Evolutionary conservation across 1,140 invertebrate genomes (phyloP), one percentile per base, ranked within the genome.

Genomic region (Mycetomoellerius zeteki): DNA sequence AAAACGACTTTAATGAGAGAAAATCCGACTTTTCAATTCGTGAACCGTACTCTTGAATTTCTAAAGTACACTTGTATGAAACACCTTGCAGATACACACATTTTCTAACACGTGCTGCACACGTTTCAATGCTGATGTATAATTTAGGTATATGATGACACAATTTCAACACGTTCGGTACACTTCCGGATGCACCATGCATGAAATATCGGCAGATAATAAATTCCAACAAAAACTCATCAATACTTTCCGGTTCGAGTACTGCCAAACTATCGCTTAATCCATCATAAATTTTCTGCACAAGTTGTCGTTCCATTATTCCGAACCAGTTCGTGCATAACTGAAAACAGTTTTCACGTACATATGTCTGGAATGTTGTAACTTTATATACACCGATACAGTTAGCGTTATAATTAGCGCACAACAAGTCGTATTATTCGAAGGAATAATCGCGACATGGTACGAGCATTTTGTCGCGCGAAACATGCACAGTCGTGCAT

Each of bases 161-260:
- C 58, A 19, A 78, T 78, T 65, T 50, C 58, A 37, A 65, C n/a
- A 50, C 37, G 37, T 24, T 30, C 24, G 65, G 43, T 21, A 43
- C 37, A 78, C 43, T 65, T 78, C 19, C 43, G 76, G 19, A 47
- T 21, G 47, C 62, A 67, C 10, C 14, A 16, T 30, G 76, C 60
- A 5, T 19, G 60, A 80, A 69, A 80, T 80, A 80, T 67, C 27
- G 77, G 12, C 62, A 54, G 60, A 30, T 80, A 33, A 37, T 52
- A 80, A 69, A 54, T 78, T 67, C 21, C 10, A 14, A 47, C 24
- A 52, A 67, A 67, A 80, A 50, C 65, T 81, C 64, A 8, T 71
- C 47, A n/a, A 58, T n/a, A 58, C 21, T 72, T 27, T 27, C 24
- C 21, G 24, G n/a, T n/a, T 30, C 3, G 12, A 8, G 37, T 2